Base-by-base conservation (phyloP, 2,113 vertebrate species). In the Neoarius graeffei region DNA sequence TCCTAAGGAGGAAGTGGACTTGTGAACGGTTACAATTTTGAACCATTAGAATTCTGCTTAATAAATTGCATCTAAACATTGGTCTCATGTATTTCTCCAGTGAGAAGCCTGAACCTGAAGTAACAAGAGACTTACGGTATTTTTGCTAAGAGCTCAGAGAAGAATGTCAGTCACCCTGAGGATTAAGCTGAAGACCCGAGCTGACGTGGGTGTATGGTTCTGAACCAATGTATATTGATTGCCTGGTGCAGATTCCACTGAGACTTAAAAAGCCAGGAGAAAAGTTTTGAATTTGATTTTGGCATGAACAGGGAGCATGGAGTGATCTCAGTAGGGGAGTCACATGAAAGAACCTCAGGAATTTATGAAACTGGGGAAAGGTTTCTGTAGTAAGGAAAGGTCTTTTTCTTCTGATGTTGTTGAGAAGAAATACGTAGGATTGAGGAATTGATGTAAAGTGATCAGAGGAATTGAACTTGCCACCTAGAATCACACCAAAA, bases 321-420 rank as follows among this genome's bases (percentile, higher is more conserved):
- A 80, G n/a, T 59, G 54, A 81, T 81, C 54, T 81, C 56, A 81
- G 54, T 10, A 57, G 52, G 76, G 52, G 52, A 59, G 27, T 20
- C 27, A 59, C 79, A 81, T 57, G 8, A 81, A 81, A 81, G 54
- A 81, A 59, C 27, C 20, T 81, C 56, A 35, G 56, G n/a, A 81
- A 81, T n/a, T 81, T 81, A 59, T 20, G 56, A 81, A 81, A n/a
- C 27, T 35, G 76, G 76, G 27, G 52, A 27, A 80, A 27, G 52
- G 76, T 56, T 79, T 79, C 25, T 56, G 25, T 19, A 59, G 54
- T 4, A 59, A 35, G n/a, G 14, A 80, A 80, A 30, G 54, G 27
- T 59, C 15, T 0, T 52, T 77, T 56, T 30, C n/a, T 56, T 80
- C 54, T 57, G 56, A 57, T 59, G 79, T 59, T 59, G 54, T 42